Base-by-base conservation (phyloP, 2,888 invertebrate genomes). In the Pseudococcus longispinus region DNA sequence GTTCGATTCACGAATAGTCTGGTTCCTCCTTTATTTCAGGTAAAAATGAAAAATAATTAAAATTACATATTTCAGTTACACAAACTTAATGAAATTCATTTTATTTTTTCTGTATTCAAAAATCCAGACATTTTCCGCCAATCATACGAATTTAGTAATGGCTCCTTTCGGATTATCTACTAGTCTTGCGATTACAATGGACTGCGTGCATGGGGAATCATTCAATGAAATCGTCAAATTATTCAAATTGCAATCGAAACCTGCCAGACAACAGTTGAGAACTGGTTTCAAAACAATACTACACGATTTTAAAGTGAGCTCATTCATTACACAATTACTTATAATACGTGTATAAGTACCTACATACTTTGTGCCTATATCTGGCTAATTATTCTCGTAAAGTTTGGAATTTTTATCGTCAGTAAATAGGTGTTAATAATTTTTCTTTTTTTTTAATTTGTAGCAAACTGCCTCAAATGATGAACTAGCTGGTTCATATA, bases 401-500 rank as follows among this genome's bases (percentile, higher is more conserved):
- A n/a, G n/a, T n/a, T n/a, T n/a, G n/a, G n/a, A n/a, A n/a, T n/a
- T n/a, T n/a, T n/a, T n/a, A n/a, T n/a, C n/a, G n/a, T n/a, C n/a
- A n/a, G n/a, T n/a, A n/a, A n/a, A n/a, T n/a, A n/a, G 37, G 9
- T 6, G 5, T 37, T 37, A 8, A 37, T 37, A 37, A 37, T 4
- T 37, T 37, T 37, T 37, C 0, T 37, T 37, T 2, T 23, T 20
- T 20, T 44, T 60, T 37, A 1, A 32, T 80, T 86, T 80, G 1
- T 51, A 87, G 87, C 82, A 84, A 29, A 23, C 42, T n/a, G 15
- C 85, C 8, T 26, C 65, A 15, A 82, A 89, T 11, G 89, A 89
- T 44, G 90, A 90, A 88, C 88, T 89, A 15, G 89, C 89, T 8
- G 90, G 90, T 8, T 89, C 89, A 2, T 90, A 89, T 88, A 90